Conservation (phyloP, 2,113 vertebrate genomes). For the Triplophysa rosa region DNA sequence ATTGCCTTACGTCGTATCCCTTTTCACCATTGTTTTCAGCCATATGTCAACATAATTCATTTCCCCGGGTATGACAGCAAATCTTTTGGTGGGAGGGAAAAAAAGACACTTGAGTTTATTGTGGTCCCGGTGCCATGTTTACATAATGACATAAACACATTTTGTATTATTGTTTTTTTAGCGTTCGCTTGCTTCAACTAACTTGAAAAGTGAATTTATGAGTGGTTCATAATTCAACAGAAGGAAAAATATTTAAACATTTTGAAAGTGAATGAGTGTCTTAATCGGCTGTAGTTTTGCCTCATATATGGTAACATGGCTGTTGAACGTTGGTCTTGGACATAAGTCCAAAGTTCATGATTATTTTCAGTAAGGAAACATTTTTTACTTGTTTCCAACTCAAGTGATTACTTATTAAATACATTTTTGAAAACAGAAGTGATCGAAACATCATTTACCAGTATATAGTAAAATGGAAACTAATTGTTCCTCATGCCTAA, state of each 20-base stretch:
- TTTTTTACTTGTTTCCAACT: not conserved
- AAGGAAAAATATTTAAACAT: not conserved
- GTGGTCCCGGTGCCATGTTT: conserved; percentile 63
- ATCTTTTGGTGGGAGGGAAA: conserved; percentile 26
- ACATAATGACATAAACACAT: conserved; percentile 52
- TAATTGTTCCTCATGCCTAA: not conserved
- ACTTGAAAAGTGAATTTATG: not conserved
- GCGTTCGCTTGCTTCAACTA: not conserved
- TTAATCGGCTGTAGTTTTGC: conserved; percentile 3
- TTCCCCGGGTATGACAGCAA: conserved; percentile 69
- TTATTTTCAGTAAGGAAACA: not conserved
- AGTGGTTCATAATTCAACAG: not conserved
- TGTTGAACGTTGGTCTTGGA: conserved; percentile 6
- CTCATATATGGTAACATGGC: not conserved
- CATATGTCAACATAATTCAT: conserved; percentile 79
- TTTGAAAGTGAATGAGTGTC: not conserved
- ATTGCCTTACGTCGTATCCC: conserved; percentile 72
- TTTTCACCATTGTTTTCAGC: conserved; percentile 73
- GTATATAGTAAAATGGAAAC: not conserved
- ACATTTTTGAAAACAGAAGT: too few relatives aligned
- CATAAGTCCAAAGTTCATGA: not conserved
- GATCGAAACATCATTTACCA: too few relatives aligned
- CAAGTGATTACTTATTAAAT: not conserved
- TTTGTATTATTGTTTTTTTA: conserved; percentile 30
- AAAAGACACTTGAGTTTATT: conserved; percentile 52